Conservation (phyloP, 2,113 vertebrate species). For the Numida meleagris region DNA sequence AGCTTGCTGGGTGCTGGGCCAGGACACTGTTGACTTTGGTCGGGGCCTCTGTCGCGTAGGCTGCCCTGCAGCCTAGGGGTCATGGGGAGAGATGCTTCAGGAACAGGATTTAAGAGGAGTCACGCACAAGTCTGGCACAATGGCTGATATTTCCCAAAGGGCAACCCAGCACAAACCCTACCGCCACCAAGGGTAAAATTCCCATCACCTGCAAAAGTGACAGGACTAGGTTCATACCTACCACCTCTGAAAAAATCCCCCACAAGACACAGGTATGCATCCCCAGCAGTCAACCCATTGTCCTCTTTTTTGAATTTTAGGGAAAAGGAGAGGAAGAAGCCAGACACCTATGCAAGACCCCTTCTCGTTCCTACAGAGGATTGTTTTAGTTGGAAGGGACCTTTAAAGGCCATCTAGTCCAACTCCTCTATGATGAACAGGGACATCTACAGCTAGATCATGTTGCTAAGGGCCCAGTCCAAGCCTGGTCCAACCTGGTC, state of each 20-base stretch:
- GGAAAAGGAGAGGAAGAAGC: neutral
- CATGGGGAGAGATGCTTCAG: neutral
- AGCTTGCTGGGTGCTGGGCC: rapidly evolving
- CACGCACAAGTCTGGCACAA: too few species aligned
- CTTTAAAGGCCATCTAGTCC: too few species aligned
- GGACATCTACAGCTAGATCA: too few species aligned
- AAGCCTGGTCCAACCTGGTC: too few species aligned
- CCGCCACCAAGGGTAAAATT: neutral
- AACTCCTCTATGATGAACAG: too few species aligned
- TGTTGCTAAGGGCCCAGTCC: too few species aligned
- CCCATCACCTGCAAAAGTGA: rapidly evolving
- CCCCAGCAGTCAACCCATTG: neutral
- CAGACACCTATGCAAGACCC: neutral
- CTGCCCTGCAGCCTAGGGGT: neutral
- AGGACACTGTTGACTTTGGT: neutral
- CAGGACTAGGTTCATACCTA: neutral
- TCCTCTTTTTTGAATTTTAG: neutral
- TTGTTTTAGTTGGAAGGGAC: too few species aligned
- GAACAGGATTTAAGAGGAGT: neutral
- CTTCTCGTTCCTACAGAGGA: neutral
- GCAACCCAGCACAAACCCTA: neutral
- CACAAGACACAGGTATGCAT: neutral
- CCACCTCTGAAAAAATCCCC: neutral
- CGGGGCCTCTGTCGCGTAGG: neutral
- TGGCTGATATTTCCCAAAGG: neutral